These are phyloP conservation scores for Drosophila jambulina DNA, from an alignment of 1,140 invertebrate genomes.

Conservation along the genomic window DNA sequence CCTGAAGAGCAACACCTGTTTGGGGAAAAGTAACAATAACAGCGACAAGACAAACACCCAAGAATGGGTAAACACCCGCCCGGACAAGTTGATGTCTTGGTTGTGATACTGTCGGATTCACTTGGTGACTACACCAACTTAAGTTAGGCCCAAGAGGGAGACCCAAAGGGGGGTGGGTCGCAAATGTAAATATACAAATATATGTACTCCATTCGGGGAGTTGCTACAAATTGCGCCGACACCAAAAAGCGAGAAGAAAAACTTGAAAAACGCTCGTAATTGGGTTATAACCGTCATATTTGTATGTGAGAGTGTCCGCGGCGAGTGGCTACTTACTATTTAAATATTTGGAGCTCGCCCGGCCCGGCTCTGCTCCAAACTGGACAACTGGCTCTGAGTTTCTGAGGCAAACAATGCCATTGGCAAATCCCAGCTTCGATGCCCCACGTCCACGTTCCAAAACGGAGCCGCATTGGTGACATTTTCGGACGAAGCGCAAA, in stretches of 20 bases:
- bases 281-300: slow-evolving; percentile 78
- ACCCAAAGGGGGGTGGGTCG: background rate
- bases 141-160: slow-evolving; percentile 6
- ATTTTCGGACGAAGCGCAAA: slow-evolving; percentile 46
- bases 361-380: slow-evolving; percentile 16
- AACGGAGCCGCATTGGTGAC: slow-evolving; percentile 45
- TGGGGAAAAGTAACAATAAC: slow-evolving; percentile 30
- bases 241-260: slow-evolving; percentile 60
- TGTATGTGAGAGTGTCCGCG: slow-evolving; percentile 44
- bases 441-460: slow-evolving; percentile 26
- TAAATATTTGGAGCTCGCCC: slow-evolving; percentile 42
- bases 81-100: slow-evolving; percentile 58
- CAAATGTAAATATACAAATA: slow-evolving; percentile 2
- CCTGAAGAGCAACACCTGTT: slow-evolving; percentile 38
- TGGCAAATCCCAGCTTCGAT: slow-evolving; percentile 40
- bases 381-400: slow-evolving; percentile 30
- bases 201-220: slow-evolving; percentile 23
- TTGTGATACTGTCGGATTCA: slow-evolving; percentile 56
- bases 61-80: slow-evolving; percentile 46
- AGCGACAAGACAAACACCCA: slow-evolving; percentile 24
- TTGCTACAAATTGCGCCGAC: slow-evolving; percentile 67
- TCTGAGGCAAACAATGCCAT: slow-evolving; percentile 49
- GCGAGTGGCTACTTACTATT: slow-evolving; percentile 33
- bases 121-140: slow-evolving; percentile 47
- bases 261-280: slow-evolving; percentile 71